These are phyloP conservation scores for Drosophila subpulchrella DNA, from an alignment of 1,140 invertebrate species.

Conservation along the genomic window DNA sequence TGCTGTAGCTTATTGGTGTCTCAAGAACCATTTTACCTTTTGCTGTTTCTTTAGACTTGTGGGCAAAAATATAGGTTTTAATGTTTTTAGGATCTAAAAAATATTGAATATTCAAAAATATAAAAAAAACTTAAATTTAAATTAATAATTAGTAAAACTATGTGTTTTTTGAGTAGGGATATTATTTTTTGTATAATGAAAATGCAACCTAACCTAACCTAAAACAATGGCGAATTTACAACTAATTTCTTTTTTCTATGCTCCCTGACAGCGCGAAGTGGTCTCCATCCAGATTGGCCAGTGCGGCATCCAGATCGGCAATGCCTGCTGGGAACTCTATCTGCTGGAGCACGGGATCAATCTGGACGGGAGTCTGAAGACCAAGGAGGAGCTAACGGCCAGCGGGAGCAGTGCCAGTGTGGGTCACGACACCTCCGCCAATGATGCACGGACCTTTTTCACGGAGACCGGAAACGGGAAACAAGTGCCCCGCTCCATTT, in stretches of 20 bases:
- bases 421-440: constrained; percentile 58
- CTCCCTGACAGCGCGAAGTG: constrained; percentile 86
- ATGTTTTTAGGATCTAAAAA: too few relatives aligned
- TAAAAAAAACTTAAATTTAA: not conserved
- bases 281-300: constrained; percentile 89
- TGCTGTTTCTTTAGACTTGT: too few relatives aligned
- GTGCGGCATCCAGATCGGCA: constrained; percentile 90
- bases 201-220: constrained; percentile 28
- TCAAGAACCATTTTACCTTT: too few relatives aligned
- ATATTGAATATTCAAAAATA: too few relatives aligned
- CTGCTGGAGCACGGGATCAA: constrained; percentile 90
- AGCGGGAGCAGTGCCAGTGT: constrained; percentile 66
- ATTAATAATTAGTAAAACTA: not conserved
- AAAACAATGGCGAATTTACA: constrained; percentile 32
- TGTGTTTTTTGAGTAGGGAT: not conserved
- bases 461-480: constrained; percentile 87
- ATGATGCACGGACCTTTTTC: constrained; percentile 87
- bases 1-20: too few relatives aligned
- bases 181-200: not conserved
- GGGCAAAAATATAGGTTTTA: too few relatives aligned
- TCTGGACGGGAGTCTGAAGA: constrained; percentile 86
- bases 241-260: not conserved
- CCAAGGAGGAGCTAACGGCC: constrained; percentile 62
- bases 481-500: constrained; percentile 86
- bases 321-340: constrained; percentile 92